Percentiles rank a stretch among this genome's conserved stretches.
Evolutionary conservation across 2,113 vertebrate genomes (phyloP).

Genomic region (Megaptera novaeangliae): DNA sequence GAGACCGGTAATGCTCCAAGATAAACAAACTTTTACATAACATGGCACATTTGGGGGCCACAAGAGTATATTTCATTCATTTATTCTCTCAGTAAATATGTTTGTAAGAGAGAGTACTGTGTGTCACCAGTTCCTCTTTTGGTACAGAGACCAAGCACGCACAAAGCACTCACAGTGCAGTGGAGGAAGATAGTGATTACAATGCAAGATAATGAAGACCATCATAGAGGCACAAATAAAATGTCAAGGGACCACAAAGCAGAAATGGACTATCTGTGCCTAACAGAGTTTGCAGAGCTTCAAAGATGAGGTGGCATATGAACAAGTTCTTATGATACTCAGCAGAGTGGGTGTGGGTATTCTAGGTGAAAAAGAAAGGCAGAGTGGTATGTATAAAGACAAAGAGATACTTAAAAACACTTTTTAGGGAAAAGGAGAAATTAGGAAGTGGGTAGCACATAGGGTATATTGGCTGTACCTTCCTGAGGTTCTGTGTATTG

Average conservation of each 20-base stretch:
- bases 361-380: not conserved
- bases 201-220: not conserved
- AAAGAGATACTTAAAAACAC: not conserved
- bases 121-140: not conserved
- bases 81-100: not conserved
- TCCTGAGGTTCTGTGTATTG: too few species aligned
- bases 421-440: not conserved
- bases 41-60: not conserved
- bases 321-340: not conserved
- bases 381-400: not conserved
- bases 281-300: not conserved
- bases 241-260: not conserved
- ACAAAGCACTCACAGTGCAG: not conserved
- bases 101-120: not conserved
- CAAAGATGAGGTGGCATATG: not conserved
- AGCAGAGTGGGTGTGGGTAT: not conserved
- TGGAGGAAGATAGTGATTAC: not conserved
- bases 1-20: not conserved
- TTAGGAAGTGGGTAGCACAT: rapidly evolving
- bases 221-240: not conserved
- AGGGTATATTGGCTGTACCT: not conserved
- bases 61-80: not conserved
- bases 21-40: not conserved
- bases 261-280: not conserved
- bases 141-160: not conserved